phyloP scores from a whole-genome alignment of 2,113 vertebrate genomes.

The Natator depressus region DNA sequence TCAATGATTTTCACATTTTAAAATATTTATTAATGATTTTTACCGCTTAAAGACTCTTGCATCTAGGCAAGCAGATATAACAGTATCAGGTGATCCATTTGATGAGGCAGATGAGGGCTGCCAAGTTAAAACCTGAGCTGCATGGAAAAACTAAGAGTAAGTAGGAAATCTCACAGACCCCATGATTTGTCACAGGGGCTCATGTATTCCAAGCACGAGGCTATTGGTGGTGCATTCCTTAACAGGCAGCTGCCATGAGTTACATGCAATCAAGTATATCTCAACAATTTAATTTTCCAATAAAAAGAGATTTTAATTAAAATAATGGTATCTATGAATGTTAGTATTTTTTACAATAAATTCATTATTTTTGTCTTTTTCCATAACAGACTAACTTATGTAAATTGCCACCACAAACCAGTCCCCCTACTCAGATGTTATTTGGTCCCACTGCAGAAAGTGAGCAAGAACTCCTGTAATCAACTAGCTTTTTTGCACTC shows the following conservation, averaged over 20 bases:
- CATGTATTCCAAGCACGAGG: not conserved
- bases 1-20: not conserved
- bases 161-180: accelerated
- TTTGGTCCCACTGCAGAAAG: not conserved
- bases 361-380: not conserved
- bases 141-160: not conserved
- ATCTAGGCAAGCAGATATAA: not conserved
- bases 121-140: not conserved
- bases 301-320: not conserved
- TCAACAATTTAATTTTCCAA: not conserved
- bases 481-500: not conserved
- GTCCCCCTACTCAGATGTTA: not conserved
- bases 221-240: not conserved
- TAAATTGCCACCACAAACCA: not conserved
- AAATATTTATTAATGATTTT: not conserved
- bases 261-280: not conserved
- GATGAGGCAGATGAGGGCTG: not conserved
- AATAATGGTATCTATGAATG: not conserved
- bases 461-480: slow-evolving; percentile 18
- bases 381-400: not conserved
- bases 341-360: not conserved
- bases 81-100: not conserved
- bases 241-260: not conserved
- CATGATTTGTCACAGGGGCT: not conserved
- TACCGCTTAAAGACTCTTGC: not conserved